A percentile compares a stretch with the other conserved stretches of the same genome.
Conservation (phyloP, 2,888 invertebrate species). For the Liposcelis brunnea region DNA sequence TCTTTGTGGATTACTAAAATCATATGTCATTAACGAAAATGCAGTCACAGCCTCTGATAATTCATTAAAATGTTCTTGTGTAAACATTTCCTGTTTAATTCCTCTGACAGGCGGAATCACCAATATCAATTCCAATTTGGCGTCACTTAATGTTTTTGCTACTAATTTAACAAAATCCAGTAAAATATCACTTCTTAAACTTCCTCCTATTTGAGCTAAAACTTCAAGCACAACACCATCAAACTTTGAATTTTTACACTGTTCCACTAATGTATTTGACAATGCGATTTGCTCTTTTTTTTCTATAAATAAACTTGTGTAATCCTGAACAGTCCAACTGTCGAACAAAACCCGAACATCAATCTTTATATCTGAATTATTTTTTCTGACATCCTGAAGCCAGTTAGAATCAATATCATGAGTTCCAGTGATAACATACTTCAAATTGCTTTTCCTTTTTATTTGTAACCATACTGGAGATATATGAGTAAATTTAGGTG, state of each 20-base stretch:
- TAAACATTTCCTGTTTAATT: conserved; percentile 45
- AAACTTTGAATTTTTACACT: conserved; percentile 59
- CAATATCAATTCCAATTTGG: conserved; percentile 43
- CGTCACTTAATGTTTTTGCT: conserved; percentile 30
- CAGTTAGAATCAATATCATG: conserved; percentile 78
- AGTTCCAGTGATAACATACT: conserved; percentile 48
- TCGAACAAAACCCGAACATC: conserved; percentile 62
- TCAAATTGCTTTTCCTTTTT: conserved; percentile 39
- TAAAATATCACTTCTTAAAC: conserved; percentile 37
- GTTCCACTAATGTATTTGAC: conserved; percentile 46
- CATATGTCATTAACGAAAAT: conserved; percentile 95
- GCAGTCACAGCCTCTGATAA: conserved; percentile 61
- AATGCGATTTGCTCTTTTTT: conserved; percentile 48
- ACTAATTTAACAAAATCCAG: conserved; percentile 45
- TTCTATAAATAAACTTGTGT: conserved; percentile 49
- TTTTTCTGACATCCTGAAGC: conserved; percentile 53
- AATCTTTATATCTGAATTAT: conserved; percentile 30
- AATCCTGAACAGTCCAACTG: conserved; percentile 61
- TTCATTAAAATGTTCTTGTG: conserved; percentile 53
- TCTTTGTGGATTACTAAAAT: conserved; percentile 66
- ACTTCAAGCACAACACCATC: conserved; percentile 83
- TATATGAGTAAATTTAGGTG: conserved; percentile 72
- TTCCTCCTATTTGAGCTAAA: conserved; percentile 65
- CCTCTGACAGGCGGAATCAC: conserved; percentile 65
- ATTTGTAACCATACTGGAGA: conserved; percentile 94